A percentile compares a stretch with the other conserved stretches of the same genome.
Conservation (phyloP, 2,797 vertebrate genomes). For the Cyprinodon diabolis region DNA sequence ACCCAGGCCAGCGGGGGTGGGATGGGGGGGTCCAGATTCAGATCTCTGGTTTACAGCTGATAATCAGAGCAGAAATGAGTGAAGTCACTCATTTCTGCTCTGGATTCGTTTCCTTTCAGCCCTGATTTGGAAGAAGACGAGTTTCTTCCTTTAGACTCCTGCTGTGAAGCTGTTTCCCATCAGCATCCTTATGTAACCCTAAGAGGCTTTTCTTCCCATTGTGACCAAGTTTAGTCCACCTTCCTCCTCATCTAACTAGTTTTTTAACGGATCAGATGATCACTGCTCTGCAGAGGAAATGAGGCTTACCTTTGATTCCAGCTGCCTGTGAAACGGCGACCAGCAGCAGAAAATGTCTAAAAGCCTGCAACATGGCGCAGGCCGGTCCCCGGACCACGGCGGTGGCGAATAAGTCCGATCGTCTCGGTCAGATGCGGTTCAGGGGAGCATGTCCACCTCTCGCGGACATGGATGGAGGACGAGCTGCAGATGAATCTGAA, state of each 20-base stretch:
- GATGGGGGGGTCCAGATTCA: not conserved
- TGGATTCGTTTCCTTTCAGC: not conserved
- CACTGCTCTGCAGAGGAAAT: slow-evolving; percentile 19
- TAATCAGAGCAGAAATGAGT: not conserved
- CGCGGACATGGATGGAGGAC: slow-evolving; percentile 15
- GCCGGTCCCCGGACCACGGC: slow-evolving; percentile 3
- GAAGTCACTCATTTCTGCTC: no score
- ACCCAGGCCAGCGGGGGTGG: not conserved
- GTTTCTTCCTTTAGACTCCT: slow-evolving; percentile 13
- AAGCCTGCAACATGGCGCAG: slow-evolving; percentile 82
- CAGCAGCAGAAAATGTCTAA: slow-evolving; percentile 77
- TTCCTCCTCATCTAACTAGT: slow-evolving; percentile 6
- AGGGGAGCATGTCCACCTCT: slow-evolving; percentile 14
- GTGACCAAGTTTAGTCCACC: slow-evolving; percentile 31
- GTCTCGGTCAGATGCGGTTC: slow-evolving; percentile 52
- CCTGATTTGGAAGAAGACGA: not conserved
- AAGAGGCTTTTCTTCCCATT: slow-evolving; percentile 54
- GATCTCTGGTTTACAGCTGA: not conserved
- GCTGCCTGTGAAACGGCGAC: slow-evolving; percentile 78
- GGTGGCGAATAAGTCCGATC: not conserved
- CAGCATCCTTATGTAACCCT: slow-evolving; percentile 52
- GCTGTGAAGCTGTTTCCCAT: slow-evolving; percentile 8
- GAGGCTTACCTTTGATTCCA: slow-evolving; percentile 84
- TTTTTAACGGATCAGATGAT: not conserved
- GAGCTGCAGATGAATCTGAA: slow-evolving; percentile 21